Percentiles rank a stretch among this genome's conserved stretches.
Evolutionary conservation across 1,140 invertebrate species (phyloP).

Genomic region (Penaeus indicus): DNA sequence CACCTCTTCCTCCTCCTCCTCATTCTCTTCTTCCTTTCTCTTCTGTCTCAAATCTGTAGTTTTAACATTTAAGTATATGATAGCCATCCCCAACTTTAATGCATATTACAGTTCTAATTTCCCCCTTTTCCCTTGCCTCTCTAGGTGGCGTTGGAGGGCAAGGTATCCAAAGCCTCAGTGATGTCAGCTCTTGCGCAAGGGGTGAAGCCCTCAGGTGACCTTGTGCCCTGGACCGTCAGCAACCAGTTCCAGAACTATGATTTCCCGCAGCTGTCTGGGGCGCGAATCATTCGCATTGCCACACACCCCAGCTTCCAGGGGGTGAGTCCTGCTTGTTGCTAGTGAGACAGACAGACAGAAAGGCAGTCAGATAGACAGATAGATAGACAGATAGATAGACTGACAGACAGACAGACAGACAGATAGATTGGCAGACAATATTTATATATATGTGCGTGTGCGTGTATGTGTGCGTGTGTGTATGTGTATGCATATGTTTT

Average conservation of each 20-base stretch:
- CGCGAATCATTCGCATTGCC: constrained; percentile 93
- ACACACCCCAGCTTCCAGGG: constrained; percentile 98
- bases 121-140: constrained; percentile 36
- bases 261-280: constrained; percentile 92
- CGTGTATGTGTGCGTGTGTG: background rate
- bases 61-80: background rate
- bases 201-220: constrained; percentile 91
- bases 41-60: too few relatives aligned
- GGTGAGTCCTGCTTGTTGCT: constrained; percentile 72
- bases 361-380: too few relatives aligned
- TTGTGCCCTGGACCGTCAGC: constrained; percentile 98
- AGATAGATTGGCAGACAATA: too few relatives aligned
- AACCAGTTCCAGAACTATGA: constrained; percentile 96
- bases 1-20: too few relatives aligned
- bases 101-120: background rate
- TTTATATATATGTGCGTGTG: background rate
- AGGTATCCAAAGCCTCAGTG: constrained; percentile 87
- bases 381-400: background rate
- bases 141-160: constrained; percentile 93
- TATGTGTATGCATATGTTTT: too few relatives aligned
- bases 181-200: constrained; percentile 85
- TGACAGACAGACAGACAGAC: background rate
- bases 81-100: background rate
- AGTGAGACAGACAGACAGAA: background rate
- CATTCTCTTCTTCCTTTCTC: too few relatives aligned